Conservation (phyloP, 1,140 invertebrate species). For the Aphaenogaster ashmeadi region DNA sequence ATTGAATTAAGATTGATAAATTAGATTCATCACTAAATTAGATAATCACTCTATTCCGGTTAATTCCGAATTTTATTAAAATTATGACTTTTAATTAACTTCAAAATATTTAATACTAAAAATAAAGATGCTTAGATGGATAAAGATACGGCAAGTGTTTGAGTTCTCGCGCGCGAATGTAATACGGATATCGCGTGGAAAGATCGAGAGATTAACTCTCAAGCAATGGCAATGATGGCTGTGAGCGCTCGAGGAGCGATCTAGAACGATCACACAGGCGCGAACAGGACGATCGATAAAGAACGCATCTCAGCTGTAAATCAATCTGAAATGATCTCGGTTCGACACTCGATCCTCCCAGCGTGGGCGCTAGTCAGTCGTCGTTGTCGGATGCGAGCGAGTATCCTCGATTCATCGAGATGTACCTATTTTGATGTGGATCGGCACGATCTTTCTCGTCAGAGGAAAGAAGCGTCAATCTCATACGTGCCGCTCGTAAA, state of each 20-base stretch:
- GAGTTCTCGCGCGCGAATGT: background rate
- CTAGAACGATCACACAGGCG: conserved; percentile 1
- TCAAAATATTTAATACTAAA: background rate
- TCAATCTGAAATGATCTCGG: conserved; percentile 70
- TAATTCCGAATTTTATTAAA: background rate
- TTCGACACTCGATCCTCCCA: conserved; percentile 65
- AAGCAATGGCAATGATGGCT: background rate
- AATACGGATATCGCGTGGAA: conserved; percentile 1
- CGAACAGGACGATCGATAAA: conserved; percentile 24
- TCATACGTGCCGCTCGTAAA: conserved; percentile 40
- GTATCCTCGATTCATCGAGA: conserved; percentile 23
- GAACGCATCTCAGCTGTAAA: conserved; percentile 71
- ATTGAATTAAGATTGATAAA: background rate
- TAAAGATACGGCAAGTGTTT: background rate
- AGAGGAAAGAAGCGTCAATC: background rate
- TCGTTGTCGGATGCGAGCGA: background rate
- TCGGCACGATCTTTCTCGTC: conserved; percentile 17
- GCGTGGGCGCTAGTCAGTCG: conserved; percentile 60
- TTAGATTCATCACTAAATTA: background rate
- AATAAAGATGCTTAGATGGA: background rate
- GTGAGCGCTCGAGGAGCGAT: background rate
- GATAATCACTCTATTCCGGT: background rate
- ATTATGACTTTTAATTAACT: background rate
- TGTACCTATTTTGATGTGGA: conserved; percentile 13
- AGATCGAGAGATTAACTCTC: conserved; percentile 46